phyloP scores from a whole-genome alignment of 30 jellyfish, hydroid and myxozoan genomes.

The Pelagia noctiluca region DNA sequence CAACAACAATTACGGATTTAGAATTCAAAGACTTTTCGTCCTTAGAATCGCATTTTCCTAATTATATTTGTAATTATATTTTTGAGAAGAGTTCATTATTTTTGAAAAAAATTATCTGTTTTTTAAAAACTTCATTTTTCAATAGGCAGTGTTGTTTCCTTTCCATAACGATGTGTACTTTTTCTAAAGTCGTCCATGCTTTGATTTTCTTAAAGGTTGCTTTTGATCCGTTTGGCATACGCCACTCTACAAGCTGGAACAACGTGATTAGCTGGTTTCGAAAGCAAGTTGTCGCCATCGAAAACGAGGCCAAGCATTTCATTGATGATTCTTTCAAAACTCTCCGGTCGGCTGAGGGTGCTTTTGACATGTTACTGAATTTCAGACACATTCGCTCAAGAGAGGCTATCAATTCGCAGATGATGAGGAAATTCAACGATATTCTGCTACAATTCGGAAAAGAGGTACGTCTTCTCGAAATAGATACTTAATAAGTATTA shows the following conservation, averaged over 20 bases:
- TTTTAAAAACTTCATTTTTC: too few relatives aligned
- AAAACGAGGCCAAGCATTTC: slow-evolving; percentile 96
- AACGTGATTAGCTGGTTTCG: slow-evolving; percentile 88
- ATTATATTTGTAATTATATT: too few relatives aligned
- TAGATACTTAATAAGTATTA: too few relatives aligned
- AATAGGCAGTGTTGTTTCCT: too few relatives aligned
- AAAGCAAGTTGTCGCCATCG: slow-evolving; percentile 94
- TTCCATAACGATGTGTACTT: not conserved
- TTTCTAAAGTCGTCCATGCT: not conserved
- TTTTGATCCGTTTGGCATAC: slow-evolving; percentile 93
- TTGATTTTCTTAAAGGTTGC: slow-evolving; percentile 69
- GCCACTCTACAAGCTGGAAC: slow-evolving; percentile 87
- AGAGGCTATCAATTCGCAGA: slow-evolving; percentile 95
- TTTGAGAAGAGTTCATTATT: too few relatives aligned
- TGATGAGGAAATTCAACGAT: slow-evolving; percentile 97
- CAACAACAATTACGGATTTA: too few relatives aligned
- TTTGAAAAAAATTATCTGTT: too few relatives aligned
- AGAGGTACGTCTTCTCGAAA: slow-evolving; percentile 88
- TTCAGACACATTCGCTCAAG: slow-evolving; percentile 94
- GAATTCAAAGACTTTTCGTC: too few relatives aligned
- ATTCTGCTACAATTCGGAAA: slow-evolving; percentile 91
- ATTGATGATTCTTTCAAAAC: slow-evolving; percentile 95
- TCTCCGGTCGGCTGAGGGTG: slow-evolving; percentile 97
- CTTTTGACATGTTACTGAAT: slow-evolving; percentile 94
- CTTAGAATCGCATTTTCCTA: too few relatives aligned